Percentiles rank a stretch among this genome's conserved stretches.
Evolutionary conservation across 2,888 invertebrate genomes (phyloP).

Genomic region (Carpatolechia fugitivella): DNA sequence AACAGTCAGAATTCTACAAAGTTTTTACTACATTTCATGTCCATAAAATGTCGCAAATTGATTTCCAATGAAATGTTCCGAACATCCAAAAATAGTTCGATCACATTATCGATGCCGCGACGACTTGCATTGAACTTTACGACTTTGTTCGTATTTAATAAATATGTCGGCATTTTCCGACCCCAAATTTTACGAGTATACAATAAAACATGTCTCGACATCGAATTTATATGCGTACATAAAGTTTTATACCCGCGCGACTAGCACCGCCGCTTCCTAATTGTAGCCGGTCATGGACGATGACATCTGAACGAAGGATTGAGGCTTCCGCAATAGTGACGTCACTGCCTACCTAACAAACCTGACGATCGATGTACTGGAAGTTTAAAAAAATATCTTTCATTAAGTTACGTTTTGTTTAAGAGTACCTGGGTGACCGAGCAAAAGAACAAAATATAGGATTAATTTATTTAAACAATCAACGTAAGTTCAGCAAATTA

Average conservation of each 20-base stretch:
- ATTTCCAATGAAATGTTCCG: slow-evolving; percentile 14
- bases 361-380: too few relatives aligned
- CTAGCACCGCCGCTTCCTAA: slow-evolving; percentile 73
- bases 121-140: slow-evolving; percentile 73
- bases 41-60: background rate
- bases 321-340: slow-evolving; percentile 25
- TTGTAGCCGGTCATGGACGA: slow-evolving; percentile 74
- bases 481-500: too few relatives aligned
- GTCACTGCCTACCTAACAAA: background rate
- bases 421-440: too few relatives aligned
- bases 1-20: background rate
- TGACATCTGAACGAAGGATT: slow-evolving; percentile 30
- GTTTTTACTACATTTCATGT: background rate
- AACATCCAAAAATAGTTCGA: slow-evolving; percentile 58
- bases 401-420: too few relatives aligned
- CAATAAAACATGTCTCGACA: slow-evolving; percentile 80
- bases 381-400: too few relatives aligned
- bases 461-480: too few relatives aligned
- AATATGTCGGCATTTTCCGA: slow-evolving; percentile 77
- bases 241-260: slow-evolving; percentile 76
- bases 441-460: too few relatives aligned
- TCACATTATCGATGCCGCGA: slow-evolving; percentile 70
- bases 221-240: slow-evolving; percentile 78
- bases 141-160: slow-evolving; percentile 77
- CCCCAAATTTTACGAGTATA: slow-evolving; percentile 75